Evolutionary conservation across 2,888 invertebrate genomes (phyloP).

Genomic region (Ethmia dodecea): DNA sequence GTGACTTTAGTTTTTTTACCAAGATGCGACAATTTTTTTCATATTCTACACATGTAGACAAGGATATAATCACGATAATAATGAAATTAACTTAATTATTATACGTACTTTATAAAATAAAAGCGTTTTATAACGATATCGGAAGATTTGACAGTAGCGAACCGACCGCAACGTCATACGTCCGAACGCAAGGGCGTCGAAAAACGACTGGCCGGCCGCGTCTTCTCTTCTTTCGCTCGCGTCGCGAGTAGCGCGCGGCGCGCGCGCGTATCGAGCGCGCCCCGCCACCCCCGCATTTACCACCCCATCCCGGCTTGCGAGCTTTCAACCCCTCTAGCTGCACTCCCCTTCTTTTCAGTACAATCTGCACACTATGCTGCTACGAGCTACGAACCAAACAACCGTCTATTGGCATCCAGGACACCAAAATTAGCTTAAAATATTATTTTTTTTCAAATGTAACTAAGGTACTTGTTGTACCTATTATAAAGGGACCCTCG

Average conservation of each 20-base stretch:
- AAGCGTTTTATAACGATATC: conserved; percentile 50
- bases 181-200: conserved; percentile 47
- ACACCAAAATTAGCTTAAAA: too few relatives aligned
- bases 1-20: too few relatives aligned
- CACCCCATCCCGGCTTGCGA: conserved; percentile 31
- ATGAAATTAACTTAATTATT: too few relatives aligned
- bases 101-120: conserved; percentile 57
- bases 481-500: too few relatives aligned
- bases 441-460: too few relatives aligned
- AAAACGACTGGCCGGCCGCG: conserved; percentile 56
- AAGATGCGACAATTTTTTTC: too few relatives aligned
- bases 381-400: too few relatives aligned
- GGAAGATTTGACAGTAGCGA: conserved; percentile 56
- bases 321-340: conserved; percentile 29
- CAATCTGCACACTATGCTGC: too few relatives aligned
- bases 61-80: too few relatives aligned
- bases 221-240: conserved; percentile 7
- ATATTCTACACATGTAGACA: too few relatives aligned
- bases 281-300: conserved; percentile 49
- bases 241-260: conserved; percentile 33
- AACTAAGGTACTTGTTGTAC: too few relatives aligned
- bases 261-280: conserved; percentile 73
- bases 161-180: conserved; percentile 33
- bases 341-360: conserved; percentile 25
- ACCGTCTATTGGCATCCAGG: too few relatives aligned